These are phyloP conservation scores for Cairina moschata DNA, from an alignment of 2,113 vertebrate genomes.

Conservation along the genomic window DNA sequence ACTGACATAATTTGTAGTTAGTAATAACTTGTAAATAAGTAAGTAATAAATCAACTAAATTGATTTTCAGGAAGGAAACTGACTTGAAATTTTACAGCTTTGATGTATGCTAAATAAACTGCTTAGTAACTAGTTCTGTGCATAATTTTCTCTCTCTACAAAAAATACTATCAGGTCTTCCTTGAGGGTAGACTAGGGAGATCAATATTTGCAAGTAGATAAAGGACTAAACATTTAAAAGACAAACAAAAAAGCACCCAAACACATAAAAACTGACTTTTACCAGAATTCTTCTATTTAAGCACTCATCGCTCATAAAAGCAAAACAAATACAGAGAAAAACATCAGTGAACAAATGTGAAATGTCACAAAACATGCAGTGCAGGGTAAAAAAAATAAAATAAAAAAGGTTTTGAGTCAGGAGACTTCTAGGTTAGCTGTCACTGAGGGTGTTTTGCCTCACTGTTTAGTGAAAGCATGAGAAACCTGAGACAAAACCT, in stretches of 20 bases:
- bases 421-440: conserved; percentile 1
- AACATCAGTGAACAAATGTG: background rate
- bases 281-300: background rate
- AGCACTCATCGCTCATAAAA: background rate
- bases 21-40: background rate
- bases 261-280: background rate
- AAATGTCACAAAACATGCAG: background rate
- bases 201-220: background rate
- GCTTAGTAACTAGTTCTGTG: background rate
- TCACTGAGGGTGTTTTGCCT: background rate
- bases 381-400: background rate
- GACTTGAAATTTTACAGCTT: background rate
- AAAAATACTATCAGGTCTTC: background rate
- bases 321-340: background rate
- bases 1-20: background rate
- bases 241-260: background rate
- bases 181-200: background rate
- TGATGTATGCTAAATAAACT: background rate
- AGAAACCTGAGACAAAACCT: conserved; percentile 42
- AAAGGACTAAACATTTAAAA: background rate
- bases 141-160: background rate
- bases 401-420: background rate
- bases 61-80: background rate
- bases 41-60: background rate
- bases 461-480: background rate